Conservation (phyloP, 2,113 vertebrate species). For the Atractosteus spatula region DNA sequence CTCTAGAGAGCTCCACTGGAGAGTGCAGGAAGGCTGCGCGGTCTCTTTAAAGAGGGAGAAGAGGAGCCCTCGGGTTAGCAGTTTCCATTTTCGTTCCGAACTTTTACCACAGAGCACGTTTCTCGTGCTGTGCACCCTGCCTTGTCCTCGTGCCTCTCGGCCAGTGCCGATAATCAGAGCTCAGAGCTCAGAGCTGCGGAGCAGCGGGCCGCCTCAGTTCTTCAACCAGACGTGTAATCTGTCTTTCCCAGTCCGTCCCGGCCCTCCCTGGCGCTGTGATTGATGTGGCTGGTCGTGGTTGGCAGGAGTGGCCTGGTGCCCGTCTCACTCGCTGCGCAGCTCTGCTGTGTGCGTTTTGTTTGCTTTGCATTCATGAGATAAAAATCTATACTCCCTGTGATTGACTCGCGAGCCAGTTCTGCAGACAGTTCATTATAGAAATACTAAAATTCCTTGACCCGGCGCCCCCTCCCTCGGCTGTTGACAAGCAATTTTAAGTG, state of each 20-base stretch:
- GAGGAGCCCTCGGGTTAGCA: slow-evolving; percentile 35
- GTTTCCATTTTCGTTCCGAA: slow-evolving; percentile 42
- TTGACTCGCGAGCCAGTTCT: slow-evolving; percentile 51
- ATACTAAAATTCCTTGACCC: slow-evolving; percentile 34
- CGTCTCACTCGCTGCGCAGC: neutral
- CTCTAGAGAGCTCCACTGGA: no score
- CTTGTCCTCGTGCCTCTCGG: neutral
- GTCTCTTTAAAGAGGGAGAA: neutral
- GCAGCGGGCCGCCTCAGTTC: neutral
- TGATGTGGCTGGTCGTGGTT: neutral
- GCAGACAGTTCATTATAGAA: slow-evolving; percentile 68
- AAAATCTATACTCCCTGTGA: slow-evolving; percentile 58
- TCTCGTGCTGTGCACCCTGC: neutral
- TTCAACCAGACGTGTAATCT: slow-evolving; percentile 8
- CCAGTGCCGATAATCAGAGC: neutral
- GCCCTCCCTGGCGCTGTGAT: neutral
- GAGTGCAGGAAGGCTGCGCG: no score
- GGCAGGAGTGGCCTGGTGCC: neutral
- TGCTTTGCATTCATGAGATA: slow-evolving; percentile 42
- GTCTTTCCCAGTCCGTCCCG: neutral
- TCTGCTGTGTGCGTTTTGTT: slow-evolving; percentile 26
- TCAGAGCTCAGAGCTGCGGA: neutral
- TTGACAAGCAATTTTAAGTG: slow-evolving; percentile 69
- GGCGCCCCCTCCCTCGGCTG: slow-evolving; percentile 33
- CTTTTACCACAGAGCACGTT: no score